A percentile compares a stretch with the other conserved stretches of the same genome.
Evolutionary conservation across 2,888 invertebrate species (phyloP).

Genomic region (Cataglyphis altisquamis): DNA sequence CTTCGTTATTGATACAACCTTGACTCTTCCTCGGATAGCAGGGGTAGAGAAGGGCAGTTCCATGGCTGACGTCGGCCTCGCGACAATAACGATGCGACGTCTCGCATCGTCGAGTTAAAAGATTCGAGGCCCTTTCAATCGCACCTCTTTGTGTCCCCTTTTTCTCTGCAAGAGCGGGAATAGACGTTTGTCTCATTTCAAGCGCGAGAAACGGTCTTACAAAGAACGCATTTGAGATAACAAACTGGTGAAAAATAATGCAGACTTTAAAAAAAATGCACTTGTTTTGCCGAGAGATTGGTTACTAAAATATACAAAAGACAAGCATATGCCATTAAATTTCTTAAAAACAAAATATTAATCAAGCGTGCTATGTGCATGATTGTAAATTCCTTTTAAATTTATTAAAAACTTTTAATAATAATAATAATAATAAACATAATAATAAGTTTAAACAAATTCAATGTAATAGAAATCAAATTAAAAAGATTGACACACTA

Average conservation of each 20-base stretch:
- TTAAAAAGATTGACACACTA: background rate
- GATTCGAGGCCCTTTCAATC: background rate
- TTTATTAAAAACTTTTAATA: no score
- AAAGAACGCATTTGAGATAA: constrained; percentile 25
- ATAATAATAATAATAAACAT: no score
- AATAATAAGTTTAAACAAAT: no score
- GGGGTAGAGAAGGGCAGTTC: background rate
- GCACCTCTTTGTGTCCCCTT: constrained; percentile 4
- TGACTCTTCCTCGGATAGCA: constrained; percentile 35
- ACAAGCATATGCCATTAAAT: background rate
- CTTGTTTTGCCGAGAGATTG: background rate
- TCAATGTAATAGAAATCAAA: background rate
- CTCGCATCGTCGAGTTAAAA: constrained; percentile 20
- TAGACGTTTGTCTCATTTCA: constrained; percentile 26
- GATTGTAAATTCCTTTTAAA: no score
- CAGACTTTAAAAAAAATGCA: background rate
- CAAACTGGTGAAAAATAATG: constrained; percentile 21
- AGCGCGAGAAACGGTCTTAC: constrained; percentile 6
- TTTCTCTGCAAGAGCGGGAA: background rate
- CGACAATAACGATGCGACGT: constrained; percentile 37
- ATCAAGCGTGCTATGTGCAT: no score
- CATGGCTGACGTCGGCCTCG: background rate
- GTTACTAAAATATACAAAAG: background rate
- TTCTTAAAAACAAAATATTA: background rate
- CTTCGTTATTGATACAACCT: constrained; percentile 61